Percentiles rank a stretch among this genome's conserved stretches.
phyloP scores from a whole-genome alignment of 2,888 invertebrate species.

The Arge pagana region DNA sequence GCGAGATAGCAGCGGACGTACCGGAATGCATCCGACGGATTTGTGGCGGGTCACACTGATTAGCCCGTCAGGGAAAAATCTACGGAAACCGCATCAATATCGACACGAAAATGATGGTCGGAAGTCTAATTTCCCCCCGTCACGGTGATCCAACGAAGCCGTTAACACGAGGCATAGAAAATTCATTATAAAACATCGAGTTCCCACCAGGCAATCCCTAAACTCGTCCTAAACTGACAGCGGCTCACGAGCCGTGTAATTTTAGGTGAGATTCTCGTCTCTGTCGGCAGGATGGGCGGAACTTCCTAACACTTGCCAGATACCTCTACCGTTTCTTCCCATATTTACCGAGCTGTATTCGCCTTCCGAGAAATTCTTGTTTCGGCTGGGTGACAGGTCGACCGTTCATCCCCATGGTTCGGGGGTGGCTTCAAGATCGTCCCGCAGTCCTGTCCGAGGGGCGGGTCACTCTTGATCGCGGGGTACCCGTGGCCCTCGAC shows the following conservation, averaged over 20 bases:
- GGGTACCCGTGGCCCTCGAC: slow-evolving; percentile 30
- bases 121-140: slow-evolving; percentile 9
- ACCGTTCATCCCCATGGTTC: too few relatives aligned
- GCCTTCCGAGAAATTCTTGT: slow-evolving; percentile 18
- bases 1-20: too few relatives aligned
- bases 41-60: slow-evolving; percentile 42
- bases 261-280: slow-evolving; percentile 21
- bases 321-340: slow-evolving; percentile 20
- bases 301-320: slow-evolving; percentile 18
- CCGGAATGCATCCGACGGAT: slow-evolving; percentile 39
- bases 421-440: background rate
- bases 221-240: slow-evolving; percentile 24
- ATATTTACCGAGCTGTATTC: background rate
- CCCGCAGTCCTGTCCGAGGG: background rate
- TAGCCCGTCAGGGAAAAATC: slow-evolving; percentile 22
- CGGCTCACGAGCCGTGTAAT: slow-evolving; percentile 17
- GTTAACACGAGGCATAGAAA: background rate
- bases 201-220: slow-evolving; percentile 19
- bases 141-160: slow-evolving; percentile 18
- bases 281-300: slow-evolving; percentile 6
- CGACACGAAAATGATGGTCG: too few relatives aligned
- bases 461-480: slow-evolving; percentile 5
- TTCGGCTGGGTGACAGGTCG: too few relatives aligned
- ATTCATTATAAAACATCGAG: slow-evolving; percentile 20
- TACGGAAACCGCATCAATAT: background rate